These are phyloP conservation scores for Microctenopoma stevenorrisi DNA, from an alignment of 2,797 vertebrate species.

Conservation along the genomic window DNA sequence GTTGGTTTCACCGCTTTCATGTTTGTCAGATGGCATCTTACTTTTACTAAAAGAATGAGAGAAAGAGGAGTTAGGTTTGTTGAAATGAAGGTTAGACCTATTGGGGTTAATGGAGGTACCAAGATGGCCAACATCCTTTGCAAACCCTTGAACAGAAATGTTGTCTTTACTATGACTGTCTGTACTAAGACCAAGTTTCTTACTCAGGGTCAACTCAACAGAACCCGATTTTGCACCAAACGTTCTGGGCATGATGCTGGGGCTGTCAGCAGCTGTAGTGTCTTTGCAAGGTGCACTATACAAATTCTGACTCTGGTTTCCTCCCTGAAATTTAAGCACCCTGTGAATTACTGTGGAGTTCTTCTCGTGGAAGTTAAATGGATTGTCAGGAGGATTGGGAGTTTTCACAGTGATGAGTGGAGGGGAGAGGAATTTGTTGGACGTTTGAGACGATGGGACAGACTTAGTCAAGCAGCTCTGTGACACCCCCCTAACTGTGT, in stretches of 20 bases:
- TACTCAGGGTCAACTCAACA: slow-evolving; percentile 60
- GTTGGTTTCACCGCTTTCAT: slow-evolving; percentile 59
- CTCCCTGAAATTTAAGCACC: slow-evolving; percentile 79
- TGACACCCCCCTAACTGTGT: slow-evolving; percentile 50
- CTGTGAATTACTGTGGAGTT: slow-evolving; percentile 78
- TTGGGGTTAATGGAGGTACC: slow-evolving; percentile 51
- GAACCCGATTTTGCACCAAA: slow-evolving; percentile 49
- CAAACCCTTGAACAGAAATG: slow-evolving; percentile 58
- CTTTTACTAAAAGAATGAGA: slow-evolving; percentile 72
- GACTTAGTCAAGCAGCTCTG: slow-evolving; percentile 72
- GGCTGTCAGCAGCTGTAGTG: slow-evolving; percentile 53
- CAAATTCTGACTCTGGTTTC: slow-evolving; percentile 74
- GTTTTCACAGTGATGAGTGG: slow-evolving; percentile 73
- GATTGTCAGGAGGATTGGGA: slow-evolving; percentile 70
- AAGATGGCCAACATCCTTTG: slow-evolving; percentile 60
- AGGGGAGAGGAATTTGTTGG: slow-evolving; percentile 72
- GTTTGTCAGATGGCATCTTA: slow-evolving; percentile 70
- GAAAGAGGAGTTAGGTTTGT: slow-evolving; percentile 66
- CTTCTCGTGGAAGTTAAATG: slow-evolving; percentile 78
- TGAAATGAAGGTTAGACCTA: slow-evolving; percentile 64
- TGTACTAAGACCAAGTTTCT: slow-evolving; percentile 39
- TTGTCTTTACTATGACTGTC: slow-evolving; percentile 62
- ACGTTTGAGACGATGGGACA: slow-evolving; percentile 66
- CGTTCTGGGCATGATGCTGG: slow-evolving; percentile 45
- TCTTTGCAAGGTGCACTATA: slow-evolving; percentile 77